Evolutionary conservation across 30 jellyfish, hydroid and myxozoan genomes (phyloP).

Genomic region (Hydractinia echinata): DNA sequence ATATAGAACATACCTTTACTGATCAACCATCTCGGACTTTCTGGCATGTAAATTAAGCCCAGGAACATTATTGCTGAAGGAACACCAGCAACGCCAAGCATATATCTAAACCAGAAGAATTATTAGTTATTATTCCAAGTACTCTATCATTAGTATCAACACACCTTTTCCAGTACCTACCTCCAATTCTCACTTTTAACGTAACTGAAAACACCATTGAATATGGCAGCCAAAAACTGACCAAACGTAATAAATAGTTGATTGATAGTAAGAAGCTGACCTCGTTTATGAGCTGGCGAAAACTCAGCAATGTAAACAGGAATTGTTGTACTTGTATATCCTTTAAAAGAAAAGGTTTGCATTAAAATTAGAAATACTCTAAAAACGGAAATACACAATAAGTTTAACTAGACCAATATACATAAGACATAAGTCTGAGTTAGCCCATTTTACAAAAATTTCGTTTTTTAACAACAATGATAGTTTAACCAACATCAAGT

Average conservation of each 20-base stretch:
- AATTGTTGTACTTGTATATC: slow-evolving; percentile 72
- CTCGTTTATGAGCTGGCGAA: slow-evolving; percentile 77
- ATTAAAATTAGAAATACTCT: too few relatives aligned
- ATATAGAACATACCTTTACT: slow-evolving; percentile 48
- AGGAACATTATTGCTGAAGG: slow-evolving; percentile 66
- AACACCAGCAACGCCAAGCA: slow-evolving; percentile 90
- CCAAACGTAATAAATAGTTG: slow-evolving; percentile 87
- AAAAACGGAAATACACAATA: too few relatives aligned
- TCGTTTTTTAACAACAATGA: too few relatives aligned
- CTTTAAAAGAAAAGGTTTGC: slow-evolving; percentile 19
- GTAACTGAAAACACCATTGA: slow-evolving; percentile 66
- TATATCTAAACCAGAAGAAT: slow-evolving; percentile 48
- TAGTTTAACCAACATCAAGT: too few relatives aligned
- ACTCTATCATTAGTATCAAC: neutral
- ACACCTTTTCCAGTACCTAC: slow-evolving; percentile 14
- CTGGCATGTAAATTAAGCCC: slow-evolving; percentile 90
- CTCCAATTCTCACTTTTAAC: slow-evolving; percentile 75
- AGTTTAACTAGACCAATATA: too few relatives aligned
- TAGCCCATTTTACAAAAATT: too few relatives aligned
- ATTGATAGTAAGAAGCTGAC: slow-evolving; percentile 69
- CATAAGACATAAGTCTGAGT: too few relatives aligned
- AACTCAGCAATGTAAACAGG: slow-evolving; percentile 92
- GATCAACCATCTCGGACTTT: slow-evolving; percentile 91
- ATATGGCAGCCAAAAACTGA: slow-evolving; percentile 60
- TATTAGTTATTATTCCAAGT: neutral